Evolutionary conservation across 2,797 vertebrate species (phyloP).

Genomic region (Hypotaenidia okinawae): DNA sequence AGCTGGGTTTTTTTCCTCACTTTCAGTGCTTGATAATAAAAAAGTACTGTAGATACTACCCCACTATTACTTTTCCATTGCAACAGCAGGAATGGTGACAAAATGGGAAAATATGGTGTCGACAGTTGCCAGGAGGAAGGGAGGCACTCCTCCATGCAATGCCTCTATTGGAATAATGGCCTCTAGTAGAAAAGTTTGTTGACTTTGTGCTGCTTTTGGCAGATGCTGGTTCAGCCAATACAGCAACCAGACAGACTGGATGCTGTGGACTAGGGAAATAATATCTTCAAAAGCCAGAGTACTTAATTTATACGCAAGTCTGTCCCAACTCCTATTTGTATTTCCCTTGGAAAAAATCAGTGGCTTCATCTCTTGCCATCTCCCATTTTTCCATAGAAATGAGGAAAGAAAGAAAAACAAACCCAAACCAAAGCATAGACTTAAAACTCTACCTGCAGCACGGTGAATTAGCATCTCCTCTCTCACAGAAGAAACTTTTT

Average conservation of each 20-base stretch:
- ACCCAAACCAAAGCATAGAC: neutral
- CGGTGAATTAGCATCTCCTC: neutral
- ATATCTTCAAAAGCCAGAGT: constrained; percentile 32
- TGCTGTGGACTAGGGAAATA: constrained; percentile 8
- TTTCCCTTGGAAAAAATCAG: neutral
- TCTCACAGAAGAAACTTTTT: neutral
- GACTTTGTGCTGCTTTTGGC: neutral
- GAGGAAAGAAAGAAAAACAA: neutral
- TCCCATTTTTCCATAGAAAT: neutral
- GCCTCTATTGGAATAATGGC: neutral
- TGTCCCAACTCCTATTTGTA: constrained; percentile 2
- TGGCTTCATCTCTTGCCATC: neutral
- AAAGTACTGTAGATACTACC: neutral
- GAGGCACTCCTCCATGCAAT: neutral
- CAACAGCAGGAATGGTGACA: neutral
- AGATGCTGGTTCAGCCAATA: neutral
- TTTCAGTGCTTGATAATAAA: neutral
- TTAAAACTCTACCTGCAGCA: neutral
- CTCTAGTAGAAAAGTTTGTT: neutral
- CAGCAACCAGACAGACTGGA: constrained; percentile 54
- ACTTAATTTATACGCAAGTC: neutral
- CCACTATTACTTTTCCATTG: neutral
- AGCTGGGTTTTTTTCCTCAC: neutral
- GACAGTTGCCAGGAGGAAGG: neutral
- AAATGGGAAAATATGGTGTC: neutral